Base-by-base conservation (phyloP, 2,888 invertebrate genomes). In the Zhengitettix transpicula region DNA sequence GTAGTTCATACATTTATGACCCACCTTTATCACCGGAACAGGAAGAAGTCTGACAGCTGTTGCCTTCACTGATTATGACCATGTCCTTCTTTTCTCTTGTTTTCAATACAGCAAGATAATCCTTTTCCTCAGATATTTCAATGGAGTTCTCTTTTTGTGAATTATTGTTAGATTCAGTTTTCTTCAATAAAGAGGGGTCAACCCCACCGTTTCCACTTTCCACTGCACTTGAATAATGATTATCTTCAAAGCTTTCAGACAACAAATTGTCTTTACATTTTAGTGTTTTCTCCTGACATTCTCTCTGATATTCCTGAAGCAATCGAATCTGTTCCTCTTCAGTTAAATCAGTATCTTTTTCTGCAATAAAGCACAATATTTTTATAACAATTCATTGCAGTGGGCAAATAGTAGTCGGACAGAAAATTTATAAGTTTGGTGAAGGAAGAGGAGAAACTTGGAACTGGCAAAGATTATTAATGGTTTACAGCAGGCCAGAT, bases 261-360 rank as follows among this genome's bases (percentile, higher is more conserved):
- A 55, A 52, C 47, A 58, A n/a, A 28, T 28, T 2, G 28, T 28
- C 28, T 28, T 28, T 28, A 28, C 28, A 28, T 28, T 28, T 28
- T 17, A 53, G 40, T 2, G 52, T 63, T 59, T 64, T 64, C 51
- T 40, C 60, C 65, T 78, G 78, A 64, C 77, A 81, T 71, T 85
- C 85, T 61, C 75, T 78, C 69, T 85, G 84, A 69, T 85, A 85
- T 68, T 84, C 81, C 68, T 82, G 80, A 67, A 85, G 71, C 58
- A 85, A 74, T 66, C 82, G 73, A 7, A 75, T 84, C 70, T 85
- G 84, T 67, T 85, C 81, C 72, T 84, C 85, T 71, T 85, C 85
- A 7, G 84, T 80, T 59, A 85, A 72, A 71, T 84, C 84, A 60
- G 84, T 77, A 70, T 82, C 79, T 65, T 28, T 28, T 5, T 28